Conservation (phyloP, 1,140 invertebrate genomes). For the Nautilus pompilius region DNA sequence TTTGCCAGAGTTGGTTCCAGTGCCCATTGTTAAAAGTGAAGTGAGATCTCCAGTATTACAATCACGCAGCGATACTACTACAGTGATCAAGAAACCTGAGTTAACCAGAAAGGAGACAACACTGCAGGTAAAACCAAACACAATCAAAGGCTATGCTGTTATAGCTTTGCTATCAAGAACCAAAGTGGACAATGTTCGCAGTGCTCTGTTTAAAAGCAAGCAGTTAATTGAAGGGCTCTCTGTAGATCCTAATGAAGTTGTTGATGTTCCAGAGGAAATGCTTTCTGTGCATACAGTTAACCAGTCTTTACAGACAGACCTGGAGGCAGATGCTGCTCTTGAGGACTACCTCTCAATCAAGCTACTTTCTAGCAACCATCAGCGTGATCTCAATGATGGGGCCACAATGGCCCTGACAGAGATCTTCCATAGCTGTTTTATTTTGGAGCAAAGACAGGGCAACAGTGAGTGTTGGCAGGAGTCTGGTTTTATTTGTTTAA, state of each 20-base stretch:
- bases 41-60: background rate
- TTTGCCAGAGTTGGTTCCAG: slow-evolving; percentile 4
- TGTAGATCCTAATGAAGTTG: slow-evolving; percentile 25
- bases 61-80: background rate
- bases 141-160: slow-evolving; percentile 41
- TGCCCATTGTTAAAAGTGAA: background rate
- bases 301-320: slow-evolving; percentile 34
- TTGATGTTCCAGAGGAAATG: slow-evolving; percentile 30
- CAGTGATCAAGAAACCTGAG: background rate
- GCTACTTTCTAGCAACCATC: slow-evolving; percentile 31
- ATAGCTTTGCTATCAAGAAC: slow-evolving; percentile 43
- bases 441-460: slow-evolving; percentile 44
- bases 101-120: background rate
- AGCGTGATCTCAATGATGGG: slow-evolving; percentile 28
- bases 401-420: slow-evolving; percentile 47
- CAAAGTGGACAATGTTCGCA: slow-evolving; percentile 45
- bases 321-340: slow-evolving; percentile 38
- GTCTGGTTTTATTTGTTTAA: slow-evolving; percentile 49
- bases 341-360: slow-evolving; percentile 44
- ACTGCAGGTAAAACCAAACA: background rate
- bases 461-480: slow-evolving; percentile 35
- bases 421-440: slow-evolving; percentile 54
- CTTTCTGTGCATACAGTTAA: slow-evolving; percentile 37
- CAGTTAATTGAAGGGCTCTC: slow-evolving; percentile 17
- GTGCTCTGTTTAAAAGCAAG: slow-evolving; percentile 26